Percentiles rank a stretch among this genome's conserved stretches.
These are phyloP conservation scores for Pogonomyrmex californicus DNA, from an alignment of 1,140 invertebrate species.

Conservation along the genomic window DNA sequence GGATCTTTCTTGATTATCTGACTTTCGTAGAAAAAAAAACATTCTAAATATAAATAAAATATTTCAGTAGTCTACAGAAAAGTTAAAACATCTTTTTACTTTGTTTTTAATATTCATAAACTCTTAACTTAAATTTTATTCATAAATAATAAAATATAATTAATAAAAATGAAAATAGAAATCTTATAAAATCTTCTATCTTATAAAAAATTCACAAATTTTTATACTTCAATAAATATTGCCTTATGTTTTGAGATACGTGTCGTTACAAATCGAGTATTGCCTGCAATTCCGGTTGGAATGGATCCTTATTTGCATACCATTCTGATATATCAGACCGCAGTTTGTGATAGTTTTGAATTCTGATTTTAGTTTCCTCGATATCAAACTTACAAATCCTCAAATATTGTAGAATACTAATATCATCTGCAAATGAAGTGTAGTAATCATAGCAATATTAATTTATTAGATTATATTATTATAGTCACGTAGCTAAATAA, in stretches of 20 bases:
- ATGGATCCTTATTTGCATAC: slow-evolving; percentile 89
- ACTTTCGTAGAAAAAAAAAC: slow-evolving; percentile 88
- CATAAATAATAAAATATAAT: background rate
- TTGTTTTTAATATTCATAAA: background rate
- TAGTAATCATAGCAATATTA: too few relatives aligned
- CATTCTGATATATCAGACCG: slow-evolving; percentile 87
- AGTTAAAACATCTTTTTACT: background rate
- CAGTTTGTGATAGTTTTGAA: slow-evolving; percentile 89
- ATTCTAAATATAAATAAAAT: slow-evolving; percentile 78
- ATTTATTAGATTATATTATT: too few relatives aligned
- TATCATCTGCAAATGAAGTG: slow-evolving; percentile 82
- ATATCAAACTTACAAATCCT: slow-evolving; percentile 89
- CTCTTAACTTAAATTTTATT: too few relatives aligned
- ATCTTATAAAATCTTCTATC: too few relatives aligned
- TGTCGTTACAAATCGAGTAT: slow-evolving; percentile 85
- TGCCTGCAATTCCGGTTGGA: slow-evolving; percentile 87
- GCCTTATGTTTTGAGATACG: too few relatives aligned
- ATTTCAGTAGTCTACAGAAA: background rate
- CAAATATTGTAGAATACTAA: slow-evolving; percentile 88
- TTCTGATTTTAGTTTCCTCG: slow-evolving; percentile 88
- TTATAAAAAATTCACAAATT: background rate
- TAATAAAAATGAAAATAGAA: background rate
- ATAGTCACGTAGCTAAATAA: too few relatives aligned
- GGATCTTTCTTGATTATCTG: slow-evolving; percentile 86
- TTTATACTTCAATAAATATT: background rate